These are phyloP conservation scores for Aricia artaxerxes DNA, from an alignment of 2,888 invertebrate species.

Conservation along the genomic window DNA sequence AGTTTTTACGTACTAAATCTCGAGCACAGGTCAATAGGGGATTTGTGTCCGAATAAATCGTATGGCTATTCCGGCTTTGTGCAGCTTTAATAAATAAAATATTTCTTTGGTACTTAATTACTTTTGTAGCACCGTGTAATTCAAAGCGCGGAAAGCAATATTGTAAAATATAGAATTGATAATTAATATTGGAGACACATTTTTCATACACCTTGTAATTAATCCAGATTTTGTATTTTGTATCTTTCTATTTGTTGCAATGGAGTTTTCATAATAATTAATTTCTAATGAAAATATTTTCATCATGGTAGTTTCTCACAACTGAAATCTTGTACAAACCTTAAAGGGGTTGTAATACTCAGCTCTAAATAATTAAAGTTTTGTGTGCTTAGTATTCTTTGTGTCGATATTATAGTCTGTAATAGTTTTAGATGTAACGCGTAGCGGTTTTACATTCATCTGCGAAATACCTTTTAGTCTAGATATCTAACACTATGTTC, in stretches of 20 bases:
- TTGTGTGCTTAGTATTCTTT: no score
- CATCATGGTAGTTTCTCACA: no score
- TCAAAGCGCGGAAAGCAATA: not conserved
- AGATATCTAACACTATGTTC: no score
- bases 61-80: not conserved
- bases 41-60: constrained; percentile 18
- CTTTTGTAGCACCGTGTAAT: constrained; percentile 2
- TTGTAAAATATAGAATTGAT: not conserved
- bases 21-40: constrained; percentile 14
- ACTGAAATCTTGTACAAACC: no score
- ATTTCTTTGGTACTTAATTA: not conserved
- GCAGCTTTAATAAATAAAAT: constrained; percentile 12
- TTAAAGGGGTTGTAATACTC: no score
- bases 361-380: no score
- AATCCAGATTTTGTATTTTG: not conserved
- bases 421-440: no score
- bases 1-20: constrained; percentile 3
- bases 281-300: no score
- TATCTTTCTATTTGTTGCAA: not conserved
- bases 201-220: not conserved
- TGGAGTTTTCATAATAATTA: no score
- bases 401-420: no score
- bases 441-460: no score
- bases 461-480: no score
- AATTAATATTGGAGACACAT: not conserved